Conservation (phyloP, 2,113 vertebrate genomes). For the Vombatus ursinus region DNA sequence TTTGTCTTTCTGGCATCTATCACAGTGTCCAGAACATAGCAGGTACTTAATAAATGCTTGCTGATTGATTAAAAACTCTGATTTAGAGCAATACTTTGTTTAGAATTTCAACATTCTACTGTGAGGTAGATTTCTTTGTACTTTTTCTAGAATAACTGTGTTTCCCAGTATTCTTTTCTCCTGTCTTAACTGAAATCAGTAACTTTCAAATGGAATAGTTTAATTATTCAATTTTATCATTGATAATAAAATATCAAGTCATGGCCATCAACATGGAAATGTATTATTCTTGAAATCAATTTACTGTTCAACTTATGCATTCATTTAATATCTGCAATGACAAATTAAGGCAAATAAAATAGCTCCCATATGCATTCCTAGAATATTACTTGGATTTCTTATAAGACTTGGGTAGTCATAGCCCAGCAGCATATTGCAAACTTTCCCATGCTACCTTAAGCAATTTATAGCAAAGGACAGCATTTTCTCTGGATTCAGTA, state of each 20-base stretch:
- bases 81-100: neutral
- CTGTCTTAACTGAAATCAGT: neutral
- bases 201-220: slow-evolving; percentile 9
- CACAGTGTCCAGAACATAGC: neutral
- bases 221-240: slow-evolving; percentile 9
- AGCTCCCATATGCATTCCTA: neutral
- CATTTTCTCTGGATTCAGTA: neutral
- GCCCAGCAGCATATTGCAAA: no score
- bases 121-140: neutral
- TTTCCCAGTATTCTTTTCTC: neutral
- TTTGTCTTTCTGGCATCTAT: neutral
- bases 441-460: no score
- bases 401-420: neutral
- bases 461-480: no score
- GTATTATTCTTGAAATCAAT: slow-evolving; percentile 36
- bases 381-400: slow-evolving; percentile 47
- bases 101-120: neutral
- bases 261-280: slow-evolving; percentile 12
- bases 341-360: slow-evolving; percentile 20
- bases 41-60: no score
- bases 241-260: slow-evolving; percentile 14
- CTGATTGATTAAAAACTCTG: neutral
- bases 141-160: neutral
- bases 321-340: neutral
- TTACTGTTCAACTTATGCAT: slow-evolving; percentile 13